Percentiles rank a stretch among this genome's conserved stretches.
phyloP scores from a whole-genome alignment of 2,797 vertebrate species.

The Falco columbarius region DNA sequence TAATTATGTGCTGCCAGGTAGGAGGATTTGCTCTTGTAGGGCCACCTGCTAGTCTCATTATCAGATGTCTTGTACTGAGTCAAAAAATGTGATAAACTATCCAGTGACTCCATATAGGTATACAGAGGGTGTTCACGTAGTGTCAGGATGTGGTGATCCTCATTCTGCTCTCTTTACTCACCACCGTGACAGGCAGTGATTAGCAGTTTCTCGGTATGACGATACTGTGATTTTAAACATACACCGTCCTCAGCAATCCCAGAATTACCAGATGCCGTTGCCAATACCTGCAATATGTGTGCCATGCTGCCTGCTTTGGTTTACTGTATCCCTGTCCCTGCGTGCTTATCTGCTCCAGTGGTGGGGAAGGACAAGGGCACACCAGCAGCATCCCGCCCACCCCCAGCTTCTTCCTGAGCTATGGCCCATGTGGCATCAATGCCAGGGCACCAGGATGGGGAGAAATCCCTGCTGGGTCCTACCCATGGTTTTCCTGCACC shows the following conservation, averaged over 20 bases:
- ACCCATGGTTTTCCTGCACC: accelerated
- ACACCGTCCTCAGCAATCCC: background rate
- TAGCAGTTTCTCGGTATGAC: accelerated
- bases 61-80: background rate
- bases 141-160: background rate
- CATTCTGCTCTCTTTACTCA: background rate
- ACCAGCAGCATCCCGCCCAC: background rate
- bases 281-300: accelerated
- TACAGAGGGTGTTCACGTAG: background rate
- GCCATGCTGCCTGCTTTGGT: background rate
- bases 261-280: background rate
- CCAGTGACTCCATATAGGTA: background rate
- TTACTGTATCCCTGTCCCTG: background rate
- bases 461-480: background rate
- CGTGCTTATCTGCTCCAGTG: background rate
- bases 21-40: constrained; percentile 37
- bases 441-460: background rate
- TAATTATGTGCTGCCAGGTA: constrained; percentile 37
- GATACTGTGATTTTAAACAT: accelerated
- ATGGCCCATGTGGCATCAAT: background rate
- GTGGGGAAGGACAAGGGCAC: background rate
- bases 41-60: constrained; percentile 29
- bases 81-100: background rate
- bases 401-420: background rate
- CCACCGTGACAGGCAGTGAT: background rate